Base-by-base conservation (phyloP, 2,113 vertebrate species). In the Labrus mixtus region DNA sequence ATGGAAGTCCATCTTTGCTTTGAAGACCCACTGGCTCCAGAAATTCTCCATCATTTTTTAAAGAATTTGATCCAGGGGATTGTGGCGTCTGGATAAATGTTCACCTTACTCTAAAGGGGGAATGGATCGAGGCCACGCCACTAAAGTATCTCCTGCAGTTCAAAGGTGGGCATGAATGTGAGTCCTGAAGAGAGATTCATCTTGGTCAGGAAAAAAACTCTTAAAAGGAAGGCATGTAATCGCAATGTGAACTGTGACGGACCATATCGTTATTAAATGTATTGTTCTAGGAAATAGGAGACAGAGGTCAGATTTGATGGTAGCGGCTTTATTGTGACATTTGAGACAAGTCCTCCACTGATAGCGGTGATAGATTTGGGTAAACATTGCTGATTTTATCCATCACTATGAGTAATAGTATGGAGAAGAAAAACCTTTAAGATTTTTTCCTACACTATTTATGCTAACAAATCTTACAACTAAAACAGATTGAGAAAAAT, bases 151-250 rank as follows among this genome's bases (percentile, higher is more conserved):
- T 79, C 72, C 55, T 25, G 46, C 57, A 90, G 92, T 94, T 94
- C 93, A 94, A 94, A 95, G 91, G 90, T 90, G 87, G 83, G 45
- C 71, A 84, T 10, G 79, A 84, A 87, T 25, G 23, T 20, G 79
- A 83, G 78, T 84, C 83, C 72, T 33, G 72, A 16, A 13, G 75
- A 83, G 56, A 90, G 84, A 93, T 93, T 87, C 83, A 92, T 94
- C 92, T 93, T 89, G 85, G 87, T 93, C 91, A 88, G 72, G 74
- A 86, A 48, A 74, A 90, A 91, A 83, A 85, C 83, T 80, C 84
- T 91, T 86, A 85, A 92, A 90, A 90, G 84, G 54, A 79, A 70
- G 81, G 87, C 93, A 86, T 93, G 93, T 93, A 93, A 95, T 94
- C 68, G 58, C 81, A 83, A 71, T 77, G 87, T 80, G 56, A 68